Base-by-base conservation (phyloP, 2,113 vertebrate genomes). In the Macquaria ambigua region DNA sequence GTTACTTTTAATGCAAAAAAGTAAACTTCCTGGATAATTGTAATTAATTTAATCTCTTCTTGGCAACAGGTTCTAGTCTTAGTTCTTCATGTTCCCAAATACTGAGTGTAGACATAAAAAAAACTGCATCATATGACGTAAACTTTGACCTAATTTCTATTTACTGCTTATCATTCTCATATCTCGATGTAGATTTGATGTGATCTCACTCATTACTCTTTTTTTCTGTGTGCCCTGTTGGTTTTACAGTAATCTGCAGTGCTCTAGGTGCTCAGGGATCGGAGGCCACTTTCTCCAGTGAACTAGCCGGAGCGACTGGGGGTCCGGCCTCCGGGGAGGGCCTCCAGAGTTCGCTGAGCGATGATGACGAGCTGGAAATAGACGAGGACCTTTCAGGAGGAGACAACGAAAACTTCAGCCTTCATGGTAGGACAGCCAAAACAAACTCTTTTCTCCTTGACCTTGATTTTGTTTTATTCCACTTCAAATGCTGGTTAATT, bases 301-400 rank as follows among this genome's bases (percentile, higher is more conserved):
- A 77, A 68, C 37, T 93, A 63, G 74, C 76, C 20, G 86, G 64
- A 74, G 93, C 83, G 62, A 90, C 92, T 0, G 77, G 85, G 23
- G 90, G 83, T 80, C 87, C 90, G 43, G 85, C 92, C 86, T 94
- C 94, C 0, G 94, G 93, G n/a, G 95, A 92, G 75, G 93, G 75
- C 79, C 92, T 94, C 75, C 92, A 67, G 72, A 85, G 20, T 43
- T 75, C 56, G 3, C 28, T 31, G 39, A 85, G 80, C 0, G 89
- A 95, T 6, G 91, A 94, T 63, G 90, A 93, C 0, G 92, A 93
- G 23, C 34, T 76, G 56, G 94, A 93, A 5, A 12, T 82, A 20
- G 89, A 93, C 0, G 87, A 91, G 1, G 91, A 93, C 0, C 83
- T 79, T 11, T 93, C 93, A 18, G 93, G 90, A 74, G 91, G 87